A percentile compares a stretch with the other conserved stretches of the same genome.
Evolutionary conservation across 2,113 vertebrate genomes (phyloP).

Genomic region (Ceratotherium simum): DNA sequence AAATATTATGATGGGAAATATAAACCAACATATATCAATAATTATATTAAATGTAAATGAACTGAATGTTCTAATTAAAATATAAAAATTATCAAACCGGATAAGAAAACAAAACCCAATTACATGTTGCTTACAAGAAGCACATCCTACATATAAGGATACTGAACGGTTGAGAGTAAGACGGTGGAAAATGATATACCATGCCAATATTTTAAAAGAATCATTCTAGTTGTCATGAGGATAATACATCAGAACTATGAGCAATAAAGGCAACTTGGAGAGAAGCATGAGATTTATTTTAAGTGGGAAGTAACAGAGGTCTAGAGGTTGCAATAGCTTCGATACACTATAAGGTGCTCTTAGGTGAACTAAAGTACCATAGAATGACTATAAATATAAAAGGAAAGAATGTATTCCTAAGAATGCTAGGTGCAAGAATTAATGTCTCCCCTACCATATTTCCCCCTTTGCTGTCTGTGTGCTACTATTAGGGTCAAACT

Average conservation of each 20-base stretch:
- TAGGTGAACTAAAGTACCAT: not conserved
- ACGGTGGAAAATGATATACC: not conserved
- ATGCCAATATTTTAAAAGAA: not conserved
- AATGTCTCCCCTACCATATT: not conserved
- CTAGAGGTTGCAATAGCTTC: not conserved
- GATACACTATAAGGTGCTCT: not conserved
- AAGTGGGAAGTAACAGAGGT: not conserved
- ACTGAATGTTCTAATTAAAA: conserved; percentile 24
- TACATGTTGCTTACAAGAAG: not conserved
- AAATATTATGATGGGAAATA: not conserved
- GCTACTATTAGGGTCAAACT: not conserved
- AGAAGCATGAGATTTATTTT: not conserved
- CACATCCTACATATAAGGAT: not conserved
- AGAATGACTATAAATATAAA: not conserved
- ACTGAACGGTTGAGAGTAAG: not conserved
- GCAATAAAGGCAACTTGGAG: not conserved
- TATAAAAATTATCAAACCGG: not conserved
- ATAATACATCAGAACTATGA: not conserved
- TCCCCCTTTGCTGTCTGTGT: not conserved
- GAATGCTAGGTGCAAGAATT: not conserved
- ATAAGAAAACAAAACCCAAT: not conserved
- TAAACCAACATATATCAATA: not conserved
- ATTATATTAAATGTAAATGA: conserved; percentile 8
- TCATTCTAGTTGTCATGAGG: not conserved
- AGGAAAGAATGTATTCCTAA: not conserved